Conservation (phyloP, 2,797 vertebrate species). For the Oreortyx pictus region DNA sequence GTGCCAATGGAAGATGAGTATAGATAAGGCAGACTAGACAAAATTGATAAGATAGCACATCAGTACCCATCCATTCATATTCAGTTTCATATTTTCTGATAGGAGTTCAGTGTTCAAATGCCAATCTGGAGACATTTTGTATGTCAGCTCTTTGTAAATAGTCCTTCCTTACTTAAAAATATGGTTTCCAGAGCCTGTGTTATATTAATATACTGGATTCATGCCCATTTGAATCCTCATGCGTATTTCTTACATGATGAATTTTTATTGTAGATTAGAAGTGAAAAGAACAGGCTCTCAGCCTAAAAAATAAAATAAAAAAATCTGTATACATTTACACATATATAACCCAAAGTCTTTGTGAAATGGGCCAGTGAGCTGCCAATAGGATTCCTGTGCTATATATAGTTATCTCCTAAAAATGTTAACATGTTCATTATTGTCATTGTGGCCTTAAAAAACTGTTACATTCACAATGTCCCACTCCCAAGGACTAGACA, state of each 20-base stretch:
- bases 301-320: neutral
- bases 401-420: neutral
- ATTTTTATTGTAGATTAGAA: conserved; percentile 60
- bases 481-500: neutral
- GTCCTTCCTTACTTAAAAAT: conserved; percentile 10
- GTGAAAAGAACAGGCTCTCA: conserved; percentile 50
- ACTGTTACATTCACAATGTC: neutral
- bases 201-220: conserved; percentile 44
- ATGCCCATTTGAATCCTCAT: conserved; percentile 27
- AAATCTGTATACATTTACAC: conserved; percentile 49
- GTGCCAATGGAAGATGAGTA: neutral
- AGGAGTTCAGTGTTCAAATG: neutral
- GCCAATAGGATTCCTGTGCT: neutral
- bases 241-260: conserved; percentile 54
- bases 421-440: neutral
- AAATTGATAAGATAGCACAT: neutral
- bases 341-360: conserved; percentile 36
- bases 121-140: neutral
- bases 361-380: conserved; percentile 23
- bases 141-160: neutral
- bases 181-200: neutral
- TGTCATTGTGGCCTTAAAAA: neutral
- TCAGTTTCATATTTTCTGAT: conserved; percentile 5
- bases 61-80: conserved; percentile 5
- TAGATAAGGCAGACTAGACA: neutral